phyloP scores from a whole-genome alignment of 2,113 vertebrate species.

The Bufo gargarizans region DNA sequence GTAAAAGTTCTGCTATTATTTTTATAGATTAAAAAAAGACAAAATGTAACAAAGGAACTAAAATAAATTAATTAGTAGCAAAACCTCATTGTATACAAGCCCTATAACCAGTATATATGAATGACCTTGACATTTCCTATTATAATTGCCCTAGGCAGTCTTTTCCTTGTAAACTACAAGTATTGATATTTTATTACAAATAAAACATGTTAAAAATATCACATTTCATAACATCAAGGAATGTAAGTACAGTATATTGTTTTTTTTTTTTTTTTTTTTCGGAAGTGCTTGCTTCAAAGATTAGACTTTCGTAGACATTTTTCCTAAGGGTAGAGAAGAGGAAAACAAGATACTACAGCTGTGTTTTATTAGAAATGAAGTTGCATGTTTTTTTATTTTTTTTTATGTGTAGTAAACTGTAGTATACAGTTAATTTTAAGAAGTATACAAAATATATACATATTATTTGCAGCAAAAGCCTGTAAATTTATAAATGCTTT shows the following conservation, averaged over 20 bases:
- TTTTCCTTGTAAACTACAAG: conserved; percentile 14
- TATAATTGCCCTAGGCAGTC: conserved; percentile 15
- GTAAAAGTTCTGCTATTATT: no score
- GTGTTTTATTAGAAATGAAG: background rate
- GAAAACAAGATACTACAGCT: background rate
- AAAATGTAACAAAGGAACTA: background rate
- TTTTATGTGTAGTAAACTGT: no score
- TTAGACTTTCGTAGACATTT: background rate
- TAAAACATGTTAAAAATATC: conserved; percentile 29
- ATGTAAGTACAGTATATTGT: background rate
- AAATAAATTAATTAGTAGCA: background rate
- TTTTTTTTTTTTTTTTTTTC: background rate
- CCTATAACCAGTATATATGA: background rate
- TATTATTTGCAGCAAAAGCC: no score
- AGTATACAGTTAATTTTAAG: no score
- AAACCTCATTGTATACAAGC: background rate
- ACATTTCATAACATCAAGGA: conserved; percentile 30
- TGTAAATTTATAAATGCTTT: no score
- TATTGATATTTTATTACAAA: conserved; percentile 32
- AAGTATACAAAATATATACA: no score
- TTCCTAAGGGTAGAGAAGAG: conserved; percentile 4
- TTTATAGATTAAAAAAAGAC: background rate
- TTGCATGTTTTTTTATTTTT: no score
- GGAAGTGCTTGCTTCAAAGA: background rate
- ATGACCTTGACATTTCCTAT: conserved; percentile 29